Evolutionary conservation across 2,797 vertebrate genomes (phyloP), one percentile per base, ranked within the genome.

Genomic region (Gymnothorax javanicus): DNA sequence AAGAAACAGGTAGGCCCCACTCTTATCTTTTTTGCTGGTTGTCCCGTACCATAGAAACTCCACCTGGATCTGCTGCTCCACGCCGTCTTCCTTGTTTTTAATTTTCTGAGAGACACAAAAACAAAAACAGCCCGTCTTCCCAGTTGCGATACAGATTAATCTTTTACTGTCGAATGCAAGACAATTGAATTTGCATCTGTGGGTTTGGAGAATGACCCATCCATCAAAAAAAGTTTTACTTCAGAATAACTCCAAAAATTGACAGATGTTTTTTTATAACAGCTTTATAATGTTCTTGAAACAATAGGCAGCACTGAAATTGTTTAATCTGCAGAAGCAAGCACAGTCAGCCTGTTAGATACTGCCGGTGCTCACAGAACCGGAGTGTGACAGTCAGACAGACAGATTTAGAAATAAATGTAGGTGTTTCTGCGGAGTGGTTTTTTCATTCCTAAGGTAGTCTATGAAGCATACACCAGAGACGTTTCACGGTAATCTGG

Each of bases 1-100:
- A 71, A 99, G 88, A 90, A 99, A 99, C 85, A 99, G 95, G 91
- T 99, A 99, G 77, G 98, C 98, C 25, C 98, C 98, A 7, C 98
- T 99, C 93, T 97, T 98, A 92, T 99, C 98, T 87, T 90, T 92
- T 77, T 94, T 96, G 73, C 84, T 94, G 69, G 95, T 94, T 52
- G 98, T 99, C 87, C 97, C 97, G 20, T 99, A 99, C 97, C 97
- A 98, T 50, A 94, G 91, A 90, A 99, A 98, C 1, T 96, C 96
- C 69, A 98, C 91, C 85, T 95, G 96, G 60, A 97, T 85, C 79
- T 94, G 92, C 67, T 93, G 95, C 58, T 91, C 94, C 86, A 92
- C 94, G 85, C 95, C 85, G 87, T 96, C 93, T 25, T 96, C 96
- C 91, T 96, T 97, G 85, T 88, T 93, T 88, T 89, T 93, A 86